A percentile compares a stretch with the other conserved stretches of the same genome.
Conservation (phyloP, 2,888 invertebrate genomes). For the Blastobasis lacticolella region DNA sequence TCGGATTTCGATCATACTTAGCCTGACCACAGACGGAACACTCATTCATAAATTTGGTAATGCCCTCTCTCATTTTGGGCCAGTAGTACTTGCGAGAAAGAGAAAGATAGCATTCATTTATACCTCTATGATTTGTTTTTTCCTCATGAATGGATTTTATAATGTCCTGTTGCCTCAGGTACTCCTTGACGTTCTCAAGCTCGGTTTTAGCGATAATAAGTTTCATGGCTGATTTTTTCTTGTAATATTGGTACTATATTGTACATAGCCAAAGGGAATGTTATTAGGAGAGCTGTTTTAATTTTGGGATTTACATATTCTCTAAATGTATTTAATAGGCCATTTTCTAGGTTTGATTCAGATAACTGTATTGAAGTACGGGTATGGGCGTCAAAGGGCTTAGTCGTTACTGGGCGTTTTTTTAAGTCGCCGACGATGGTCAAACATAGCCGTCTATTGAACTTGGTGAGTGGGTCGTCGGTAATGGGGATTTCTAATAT, state of each 20-base stretch:
- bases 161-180: constrained; percentile 4
- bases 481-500: constrained; percentile 5
- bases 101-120: constrained; percentile 6
- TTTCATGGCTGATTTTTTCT: constrained; percentile 2
- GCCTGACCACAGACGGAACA: constrained; percentile 13
- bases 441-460: constrained; percentile 10
- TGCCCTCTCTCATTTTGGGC: no score
- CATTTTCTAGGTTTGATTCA: constrained; percentile 8
- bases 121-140: constrained; percentile 8
- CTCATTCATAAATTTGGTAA: constrained; percentile 1
- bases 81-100: not conserved
- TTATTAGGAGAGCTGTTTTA: constrained; percentile 1
- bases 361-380: constrained; percentile 9
- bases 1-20: constrained; percentile 14
- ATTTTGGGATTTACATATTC: constrained; percentile 6
- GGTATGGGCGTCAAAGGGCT: constrained; percentile 13
- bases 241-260: constrained; percentile 1
- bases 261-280: not conserved
- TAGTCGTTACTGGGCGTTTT: constrained; percentile 4
- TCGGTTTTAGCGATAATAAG: not conserved
- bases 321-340: constrained; percentile 3
- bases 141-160: constrained; percentile 2
- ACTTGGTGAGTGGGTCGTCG: constrained; percentile 12
- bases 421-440: constrained; percentile 10
- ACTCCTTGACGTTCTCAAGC: not conserved